These are phyloP conservation scores for Holcopasites calliopsidis DNA, from an alignment of 1,140 invertebrate species.

Conservation along the genomic window DNA sequence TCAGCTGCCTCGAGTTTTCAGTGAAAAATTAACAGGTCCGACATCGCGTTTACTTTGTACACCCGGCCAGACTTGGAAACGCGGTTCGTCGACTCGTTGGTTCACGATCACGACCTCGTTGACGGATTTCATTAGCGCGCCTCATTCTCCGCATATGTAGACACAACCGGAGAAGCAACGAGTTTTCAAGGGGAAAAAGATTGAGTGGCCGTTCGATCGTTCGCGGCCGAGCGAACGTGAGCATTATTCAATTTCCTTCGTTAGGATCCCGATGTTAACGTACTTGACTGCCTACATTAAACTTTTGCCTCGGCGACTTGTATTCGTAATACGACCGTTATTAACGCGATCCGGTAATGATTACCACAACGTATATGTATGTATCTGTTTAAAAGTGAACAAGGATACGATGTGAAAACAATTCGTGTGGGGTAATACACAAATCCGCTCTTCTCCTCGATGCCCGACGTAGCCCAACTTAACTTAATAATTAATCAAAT, in stretches of 20 bases:
- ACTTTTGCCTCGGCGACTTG: constrained; percentile 1
- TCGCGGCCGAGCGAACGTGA: background rate
- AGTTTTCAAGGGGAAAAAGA: background rate
- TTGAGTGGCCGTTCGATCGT: background rate
- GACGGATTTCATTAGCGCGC: constrained; percentile 25
- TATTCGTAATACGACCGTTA: constrained; percentile 20
- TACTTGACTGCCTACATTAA: constrained; percentile 33
- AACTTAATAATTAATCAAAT: too few relatives aligned
- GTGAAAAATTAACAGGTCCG: constrained; percentile 4
- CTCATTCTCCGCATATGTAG: background rate
- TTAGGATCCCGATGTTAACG: constrained; percentile 23
- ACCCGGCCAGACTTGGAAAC: background rate
- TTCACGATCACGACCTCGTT: constrained; percentile 3
- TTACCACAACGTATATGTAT: background rate
- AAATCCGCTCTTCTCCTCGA: too few relatives aligned
- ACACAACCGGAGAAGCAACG: background rate
- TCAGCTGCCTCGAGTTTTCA: background rate
- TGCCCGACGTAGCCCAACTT: too few relatives aligned
- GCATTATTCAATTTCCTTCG: constrained; percentile 26
- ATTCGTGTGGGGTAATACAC: constrained; percentile 11
- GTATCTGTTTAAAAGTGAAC: background rate
- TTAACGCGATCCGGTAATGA: constrained; percentile 23
- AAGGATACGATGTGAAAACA: constrained; percentile 21
- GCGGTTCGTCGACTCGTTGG: background rate
- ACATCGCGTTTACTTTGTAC: too few relatives aligned